Evolutionary conservation across 2,113 vertebrate species (phyloP).

Genomic region (Cololabis saira): DNA sequence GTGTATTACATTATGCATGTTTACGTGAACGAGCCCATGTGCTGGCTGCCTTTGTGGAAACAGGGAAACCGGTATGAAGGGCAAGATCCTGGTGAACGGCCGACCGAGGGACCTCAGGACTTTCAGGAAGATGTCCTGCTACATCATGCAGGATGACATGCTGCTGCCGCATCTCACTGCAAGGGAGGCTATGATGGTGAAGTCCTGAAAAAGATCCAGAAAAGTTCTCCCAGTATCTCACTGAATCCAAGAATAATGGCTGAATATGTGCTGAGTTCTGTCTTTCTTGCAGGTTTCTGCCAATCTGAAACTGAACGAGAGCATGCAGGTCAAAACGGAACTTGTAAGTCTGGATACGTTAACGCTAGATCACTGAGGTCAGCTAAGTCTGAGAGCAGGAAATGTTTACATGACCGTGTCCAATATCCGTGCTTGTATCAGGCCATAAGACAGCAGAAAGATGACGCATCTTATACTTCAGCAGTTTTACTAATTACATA

Average conservation of each 20-base stretch:
- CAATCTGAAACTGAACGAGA: constrained; percentile 96
- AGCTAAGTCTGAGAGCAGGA: too few species aligned
- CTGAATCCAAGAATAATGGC: background rate
- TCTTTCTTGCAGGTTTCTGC: constrained; percentile 87
- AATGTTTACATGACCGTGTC: background rate
- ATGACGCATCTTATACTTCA: too few species aligned
- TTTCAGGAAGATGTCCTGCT: constrained; percentile 99
- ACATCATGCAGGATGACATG: constrained; percentile 99
- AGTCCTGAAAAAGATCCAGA: constrained; percentile 31
- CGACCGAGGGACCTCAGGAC: constrained; percentile 90
- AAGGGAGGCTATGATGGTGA: constrained; percentile 98
- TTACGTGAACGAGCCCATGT: background rate
- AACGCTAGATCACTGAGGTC: background rate
- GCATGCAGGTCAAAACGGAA: constrained; percentile 94
- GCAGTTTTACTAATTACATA: too few species aligned
- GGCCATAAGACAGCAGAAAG: background rate
- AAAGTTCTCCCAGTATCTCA: background rate
- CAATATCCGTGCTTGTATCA: background rate
- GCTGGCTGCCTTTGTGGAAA: constrained; percentile 15
- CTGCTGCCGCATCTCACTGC: constrained; percentile 93
- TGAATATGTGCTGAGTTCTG: background rate
- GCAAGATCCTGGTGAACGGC: constrained; percentile 94
- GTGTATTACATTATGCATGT: background rate
- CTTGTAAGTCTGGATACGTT: constrained; percentile 83
- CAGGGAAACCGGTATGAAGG: constrained; percentile 97